phyloP scores from a whole-genome alignment of 2,113 vertebrate genomes.

The Cyphomyrus plagiostoma region DNA sequence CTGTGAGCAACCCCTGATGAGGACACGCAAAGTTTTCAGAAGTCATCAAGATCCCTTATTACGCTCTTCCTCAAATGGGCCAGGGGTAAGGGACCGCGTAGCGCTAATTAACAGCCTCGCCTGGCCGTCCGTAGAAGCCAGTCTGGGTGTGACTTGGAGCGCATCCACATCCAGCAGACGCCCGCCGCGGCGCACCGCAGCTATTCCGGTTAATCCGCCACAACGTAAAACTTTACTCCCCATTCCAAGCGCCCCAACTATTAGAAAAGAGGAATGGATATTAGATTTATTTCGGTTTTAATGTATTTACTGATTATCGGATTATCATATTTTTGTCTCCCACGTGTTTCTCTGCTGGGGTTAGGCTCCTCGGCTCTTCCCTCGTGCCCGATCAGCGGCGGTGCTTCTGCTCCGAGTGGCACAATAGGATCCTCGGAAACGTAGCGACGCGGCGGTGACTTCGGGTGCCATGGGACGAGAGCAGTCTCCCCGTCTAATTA shows the following conservation, averaged over 20 bases:
- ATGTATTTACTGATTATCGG: neutral
- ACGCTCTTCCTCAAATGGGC: neutral
- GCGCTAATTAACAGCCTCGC: neutral
- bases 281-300: neutral
- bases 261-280: neutral
- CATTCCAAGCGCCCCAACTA: neutral
- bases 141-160: neutral
- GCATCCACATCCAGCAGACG: neutral
- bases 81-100: neutral
- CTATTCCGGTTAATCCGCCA: neutral
- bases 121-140: neutral
- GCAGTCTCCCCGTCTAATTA: neutral
- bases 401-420: neutral
- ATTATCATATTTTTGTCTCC: neutral
- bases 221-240: neutral
- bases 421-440: neutral
- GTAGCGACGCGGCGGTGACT: neutral
- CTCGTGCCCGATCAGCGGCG: neutral
- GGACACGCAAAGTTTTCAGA: conserved; percentile 10
- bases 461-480: neutral
- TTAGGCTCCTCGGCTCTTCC: neutral
- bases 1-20: neutral
- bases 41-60: neutral
- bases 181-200: neutral
- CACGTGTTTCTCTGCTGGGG: neutral